Conservation (phyloP, 37 sponge, comb jelly and placozoan genomes). For the Geodia barretti region DNA sequence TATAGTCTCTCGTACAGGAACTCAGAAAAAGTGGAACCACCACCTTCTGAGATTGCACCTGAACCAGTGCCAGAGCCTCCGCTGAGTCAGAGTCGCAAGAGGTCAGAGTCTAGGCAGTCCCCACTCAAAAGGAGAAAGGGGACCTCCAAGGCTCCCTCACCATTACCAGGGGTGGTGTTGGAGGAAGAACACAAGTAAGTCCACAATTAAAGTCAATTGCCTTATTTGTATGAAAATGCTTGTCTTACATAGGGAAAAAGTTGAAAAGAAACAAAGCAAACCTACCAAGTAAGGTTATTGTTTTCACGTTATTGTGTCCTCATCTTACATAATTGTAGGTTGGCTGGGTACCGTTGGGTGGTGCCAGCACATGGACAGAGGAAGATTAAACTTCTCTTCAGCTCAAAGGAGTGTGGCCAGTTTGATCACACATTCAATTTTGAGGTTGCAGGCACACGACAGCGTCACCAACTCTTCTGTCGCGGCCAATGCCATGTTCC, state of each 20-base stretch:
- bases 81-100: neutral
- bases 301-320: too few relatives aligned
- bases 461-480: slow-evolving; percentile 90
- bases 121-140: neutral
- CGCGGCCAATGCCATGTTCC: slow-evolving; percentile 90
- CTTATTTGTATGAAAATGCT: neutral
- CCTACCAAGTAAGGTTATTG: neutral
- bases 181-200: neutral
- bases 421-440: slow-evolving; percentile 93
- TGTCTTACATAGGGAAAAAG: neutral
- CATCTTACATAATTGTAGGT: slow-evolving; percentile 22
- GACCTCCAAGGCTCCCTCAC: slow-evolving; percentile 8
- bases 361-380: slow-evolving; percentile 74
- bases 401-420: slow-evolving; percentile 81
- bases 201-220: neutral
- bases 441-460: slow-evolving; percentile 90
- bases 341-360: slow-evolving; percentile 88
- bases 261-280: slow-evolving; percentile 1
- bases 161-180: neutral
- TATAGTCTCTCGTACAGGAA: neutral
- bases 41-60: neutral
- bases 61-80: slow-evolving; percentile 9
- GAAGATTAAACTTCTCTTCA: slow-evolving; percentile 73
- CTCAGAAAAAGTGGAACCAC: neutral
- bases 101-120: neutral